Conservation (phyloP, 2,113 vertebrate genomes). For the Canis aureus region DNA sequence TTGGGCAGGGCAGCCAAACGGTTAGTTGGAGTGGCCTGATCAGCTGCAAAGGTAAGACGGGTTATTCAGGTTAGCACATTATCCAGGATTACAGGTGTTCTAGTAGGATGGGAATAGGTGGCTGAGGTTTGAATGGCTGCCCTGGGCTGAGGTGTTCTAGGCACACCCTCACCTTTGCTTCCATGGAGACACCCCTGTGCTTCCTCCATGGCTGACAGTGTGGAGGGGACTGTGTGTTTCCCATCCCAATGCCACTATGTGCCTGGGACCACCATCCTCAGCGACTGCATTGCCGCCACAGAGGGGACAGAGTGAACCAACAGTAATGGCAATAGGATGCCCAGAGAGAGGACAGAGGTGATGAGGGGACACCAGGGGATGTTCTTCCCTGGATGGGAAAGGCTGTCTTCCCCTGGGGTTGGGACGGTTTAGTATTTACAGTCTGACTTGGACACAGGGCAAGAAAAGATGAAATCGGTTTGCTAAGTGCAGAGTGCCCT, state of each 20-base stretch:
- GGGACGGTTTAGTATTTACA: background rate
- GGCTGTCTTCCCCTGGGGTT: background rate
- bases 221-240: background rate
- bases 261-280: background rate
- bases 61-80: conserved; percentile 87
- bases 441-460: background rate
- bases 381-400: background rate
- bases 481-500: accelerated
- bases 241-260: accelerated
- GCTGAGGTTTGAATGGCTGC: background rate
- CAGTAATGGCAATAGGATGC: accelerated
- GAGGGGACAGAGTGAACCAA: background rate
- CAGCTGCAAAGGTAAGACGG: conserved; percentile 90
- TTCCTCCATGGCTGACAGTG: background rate
- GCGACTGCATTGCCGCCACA: background rate
- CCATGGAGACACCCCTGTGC: background rate
- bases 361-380: background rate
- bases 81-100: conserved; percentile 30
- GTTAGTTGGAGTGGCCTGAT: conserved; percentile 87
- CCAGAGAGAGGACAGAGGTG: background rate
- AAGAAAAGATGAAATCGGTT: background rate
- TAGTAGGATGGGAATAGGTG: background rate
- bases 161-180: background rate
- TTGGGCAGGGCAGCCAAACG: conserved; percentile 87
- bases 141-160: background rate